Percentiles rank a stretch among this genome's conserved stretches.
phyloP scores from a whole-genome alignment of 2,888 invertebrate genomes.

The Eupithecia insigniata region DNA sequence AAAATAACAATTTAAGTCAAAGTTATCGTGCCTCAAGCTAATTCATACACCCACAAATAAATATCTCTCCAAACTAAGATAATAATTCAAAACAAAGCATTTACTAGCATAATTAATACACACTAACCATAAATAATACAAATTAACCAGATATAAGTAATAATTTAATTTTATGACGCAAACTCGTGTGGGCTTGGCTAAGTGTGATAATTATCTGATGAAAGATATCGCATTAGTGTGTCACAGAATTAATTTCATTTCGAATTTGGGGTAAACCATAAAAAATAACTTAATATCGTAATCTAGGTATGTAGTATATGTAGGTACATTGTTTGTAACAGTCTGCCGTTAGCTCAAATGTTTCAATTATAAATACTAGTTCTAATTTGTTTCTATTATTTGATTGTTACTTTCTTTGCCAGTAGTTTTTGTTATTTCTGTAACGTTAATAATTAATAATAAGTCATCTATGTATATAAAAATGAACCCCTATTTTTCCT shows the following conservation, averaged over 20 bases:
- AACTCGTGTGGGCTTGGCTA: constrained; percentile 35
- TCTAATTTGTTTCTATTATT: too few relatives aligned
- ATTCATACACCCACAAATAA: constrained; percentile 21
- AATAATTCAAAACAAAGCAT: constrained; percentile 31
- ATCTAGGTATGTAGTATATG: too few relatives aligned
- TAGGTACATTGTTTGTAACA: too few relatives aligned
- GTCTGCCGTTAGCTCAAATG: too few relatives aligned
- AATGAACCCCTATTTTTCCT: too few relatives aligned
- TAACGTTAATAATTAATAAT: too few relatives aligned
- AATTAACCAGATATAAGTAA: constrained; percentile 44
- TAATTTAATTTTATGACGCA: constrained; percentile 48
- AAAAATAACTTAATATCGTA: too few relatives aligned
- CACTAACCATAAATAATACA: constrained; percentile 40
- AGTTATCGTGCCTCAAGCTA: constrained; percentile 20
- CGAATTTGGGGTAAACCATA: background rate
- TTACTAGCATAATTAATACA: constrained; percentile 35
- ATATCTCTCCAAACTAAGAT: constrained; percentile 17
- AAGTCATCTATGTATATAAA: too few relatives aligned
- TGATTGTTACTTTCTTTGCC: too few relatives aligned
- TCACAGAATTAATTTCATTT: background rate
- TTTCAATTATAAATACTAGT: too few relatives aligned
- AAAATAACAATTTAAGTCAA: constrained; percentile 10
- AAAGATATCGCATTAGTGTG: constrained; percentile 18
- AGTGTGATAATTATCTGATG: constrained; percentile 28
- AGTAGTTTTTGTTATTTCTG: too few relatives aligned